Percentiles rank a stretch among this genome's conserved stretches.
These are phyloP conservation scores for Chinchilla lanigera DNA, from an alignment of 2,113 vertebrate species.

Conservation along the genomic window DNA sequence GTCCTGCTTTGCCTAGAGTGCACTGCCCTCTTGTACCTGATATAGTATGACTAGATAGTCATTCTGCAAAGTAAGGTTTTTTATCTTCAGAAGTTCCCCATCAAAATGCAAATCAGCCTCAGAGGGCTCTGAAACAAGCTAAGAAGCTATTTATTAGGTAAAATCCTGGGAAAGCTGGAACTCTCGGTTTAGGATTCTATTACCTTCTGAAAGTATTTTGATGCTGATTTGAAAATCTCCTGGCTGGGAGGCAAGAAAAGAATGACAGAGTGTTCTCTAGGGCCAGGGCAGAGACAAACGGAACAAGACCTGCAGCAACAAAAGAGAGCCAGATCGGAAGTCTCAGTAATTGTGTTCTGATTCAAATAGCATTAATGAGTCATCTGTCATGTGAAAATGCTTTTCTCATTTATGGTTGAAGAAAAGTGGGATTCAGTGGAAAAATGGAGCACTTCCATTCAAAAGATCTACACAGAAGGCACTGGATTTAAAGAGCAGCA, in stretches of 20 bases:
- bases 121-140: background rate
- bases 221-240: conserved; percentile 39
- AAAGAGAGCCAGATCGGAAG: background rate
- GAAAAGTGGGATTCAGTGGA: background rate
- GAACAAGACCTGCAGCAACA: conserved; percentile 42
- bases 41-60: conserved; percentile 14
- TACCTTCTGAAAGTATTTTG: conserved; percentile 46
- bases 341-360: background rate
- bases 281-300: background rate
- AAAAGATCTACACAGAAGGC: background rate
- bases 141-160: conserved; percentile 51
- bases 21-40: background rate
- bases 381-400: conserved; percentile 49
- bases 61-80: conserved; percentile 11
- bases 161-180: conserved; percentile 20
- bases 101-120: conserved; percentile 70
- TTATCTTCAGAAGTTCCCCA: conserved; percentile 54
- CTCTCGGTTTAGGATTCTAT: conserved; percentile 3
- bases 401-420: conserved; percentile 12
- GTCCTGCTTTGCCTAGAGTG: conserved; percentile 16
- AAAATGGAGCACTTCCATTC: background rate
- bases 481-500: background rate
- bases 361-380: conserved; percentile 41
- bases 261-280: conserved; percentile 37
- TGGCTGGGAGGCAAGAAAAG: conserved; percentile 33